A percentile compares a stretch with the other conserved stretches of the same genome.
Evolutionary conservation across 2,888 invertebrate species (phyloP).

Genomic region (Drosophila anomalata): DNA sequence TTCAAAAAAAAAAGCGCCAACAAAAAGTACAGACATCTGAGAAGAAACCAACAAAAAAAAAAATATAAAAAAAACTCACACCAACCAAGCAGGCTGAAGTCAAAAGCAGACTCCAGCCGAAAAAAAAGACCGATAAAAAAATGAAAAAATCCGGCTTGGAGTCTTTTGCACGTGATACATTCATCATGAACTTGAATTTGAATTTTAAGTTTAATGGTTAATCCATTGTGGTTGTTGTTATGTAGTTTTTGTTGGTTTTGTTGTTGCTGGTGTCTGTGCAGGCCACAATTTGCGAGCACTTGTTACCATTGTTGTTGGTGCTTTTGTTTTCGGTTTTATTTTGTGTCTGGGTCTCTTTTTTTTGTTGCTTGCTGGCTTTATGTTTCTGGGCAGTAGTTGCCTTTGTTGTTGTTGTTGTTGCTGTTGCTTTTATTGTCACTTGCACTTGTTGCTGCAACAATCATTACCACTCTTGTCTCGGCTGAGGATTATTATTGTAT

Average conservation of each 20-base stretch:
- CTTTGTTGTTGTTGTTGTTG: conserved; percentile 16
- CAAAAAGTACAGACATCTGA: conserved; percentile 49
- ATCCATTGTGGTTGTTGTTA: conserved; percentile 57
- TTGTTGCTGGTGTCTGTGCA: conserved; percentile 38
- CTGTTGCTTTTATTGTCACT: conserved; percentile 58
- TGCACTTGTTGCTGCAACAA: conserved; percentile 63
- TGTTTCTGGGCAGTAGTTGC: conserved; percentile 13
- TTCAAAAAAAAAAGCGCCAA: conserved; percentile 28
- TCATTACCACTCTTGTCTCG: conserved; percentile 1
- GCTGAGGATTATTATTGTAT: conserved; percentile 53
- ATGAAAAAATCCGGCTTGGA: conserved; percentile 19
- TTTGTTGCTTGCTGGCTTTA: neutral
- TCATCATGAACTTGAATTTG: conserved; percentile 81
- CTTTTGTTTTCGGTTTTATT: conserved; percentile 23
- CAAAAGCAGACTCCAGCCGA: conserved; percentile 37
- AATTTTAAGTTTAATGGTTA: conserved; percentile 79
- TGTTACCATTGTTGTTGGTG: conserved; percentile 61
- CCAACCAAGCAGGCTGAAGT: conserved; percentile 46
- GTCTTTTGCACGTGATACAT: conserved; percentile 73
- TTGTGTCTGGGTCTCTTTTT: conserved; percentile 20
- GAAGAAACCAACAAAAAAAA: conserved; percentile 31
- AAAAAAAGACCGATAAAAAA: conserved; percentile 8
- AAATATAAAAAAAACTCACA: conserved; percentile 31
- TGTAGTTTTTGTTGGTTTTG: conserved; percentile 1
- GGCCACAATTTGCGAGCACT: conserved; percentile 71